These are phyloP conservation scores for Parotocinclus haroldoi DNA, from an alignment of 2,797 vertebrate species.

Conservation along the genomic window DNA sequence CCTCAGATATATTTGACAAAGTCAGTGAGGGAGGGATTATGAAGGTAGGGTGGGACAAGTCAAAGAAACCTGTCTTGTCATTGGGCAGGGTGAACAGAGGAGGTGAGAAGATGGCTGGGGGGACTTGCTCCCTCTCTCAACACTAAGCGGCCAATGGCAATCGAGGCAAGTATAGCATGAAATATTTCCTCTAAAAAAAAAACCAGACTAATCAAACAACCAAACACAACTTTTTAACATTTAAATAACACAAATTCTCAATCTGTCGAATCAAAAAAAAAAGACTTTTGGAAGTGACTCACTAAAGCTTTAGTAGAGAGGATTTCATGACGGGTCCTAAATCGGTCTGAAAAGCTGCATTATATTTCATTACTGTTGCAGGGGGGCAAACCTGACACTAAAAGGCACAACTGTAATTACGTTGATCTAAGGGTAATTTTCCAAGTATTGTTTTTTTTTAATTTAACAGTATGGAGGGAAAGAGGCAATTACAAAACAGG, in stretches of 20 bases:
- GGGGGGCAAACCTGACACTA: too few species aligned
- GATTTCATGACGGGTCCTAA: too few species aligned
- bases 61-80: slow-evolving; percentile 48
- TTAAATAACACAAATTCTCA: slow-evolving; percentile 18
- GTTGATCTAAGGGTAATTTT: too few species aligned
- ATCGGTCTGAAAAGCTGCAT: too few species aligned
- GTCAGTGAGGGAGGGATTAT: slow-evolving; percentile 44
- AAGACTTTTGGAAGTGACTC: too few species aligned
- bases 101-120: slow-evolving; percentile 46
- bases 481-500: too few species aligned
- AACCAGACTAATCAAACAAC: slow-evolving; percentile 34
- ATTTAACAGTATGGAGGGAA: too few species aligned
- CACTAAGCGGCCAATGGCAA: slow-evolving; percentile 49
- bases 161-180: slow-evolving; percentile 50
- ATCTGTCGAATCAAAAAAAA: too few species aligned
- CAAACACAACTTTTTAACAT: slow-evolving; percentile 6
- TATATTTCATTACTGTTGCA: too few species aligned
- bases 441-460: too few species aligned
- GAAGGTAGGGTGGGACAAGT: slow-evolving; percentile 48
- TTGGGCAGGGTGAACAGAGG: slow-evolving; percentile 44
- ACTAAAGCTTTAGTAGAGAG: too few species aligned
- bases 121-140: slow-evolving; percentile 55
- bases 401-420: too few species aligned
- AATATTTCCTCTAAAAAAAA: slow-evolving; percentile 44
- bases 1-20: slow-evolving; percentile 39